These are phyloP conservation scores for Pemphigus obesinymphae DNA, from an alignment of 1,140 invertebrate genomes.

Conservation along the genomic window DNA sequence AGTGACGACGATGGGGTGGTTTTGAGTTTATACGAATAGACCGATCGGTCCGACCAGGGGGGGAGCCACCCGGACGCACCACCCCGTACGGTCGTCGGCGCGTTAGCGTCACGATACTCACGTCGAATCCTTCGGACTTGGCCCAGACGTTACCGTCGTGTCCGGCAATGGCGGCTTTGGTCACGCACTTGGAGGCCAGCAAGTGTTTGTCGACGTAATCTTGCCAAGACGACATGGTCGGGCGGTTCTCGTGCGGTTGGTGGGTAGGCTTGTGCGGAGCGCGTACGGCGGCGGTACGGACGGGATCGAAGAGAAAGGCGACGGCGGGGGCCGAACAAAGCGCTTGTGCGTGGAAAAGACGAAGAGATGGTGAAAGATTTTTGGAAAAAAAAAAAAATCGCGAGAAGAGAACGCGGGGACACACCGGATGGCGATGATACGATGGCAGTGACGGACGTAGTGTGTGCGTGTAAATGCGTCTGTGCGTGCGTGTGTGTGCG, in stretches of 20 bases:
- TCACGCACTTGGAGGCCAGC: conserved; percentile 85
- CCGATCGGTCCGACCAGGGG: too few species aligned
- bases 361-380: too few species aligned
- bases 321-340: too few species aligned
- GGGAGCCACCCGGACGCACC: too few species aligned
- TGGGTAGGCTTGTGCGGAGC: neutral
- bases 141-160: conserved; percentile 93
- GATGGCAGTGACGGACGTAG: neutral
- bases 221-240: conserved; percentile 82
- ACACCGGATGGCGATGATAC: too few species aligned
- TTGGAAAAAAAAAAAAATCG: too few species aligned
- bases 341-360: too few species aligned
- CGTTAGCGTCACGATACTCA: conserved; percentile 58
- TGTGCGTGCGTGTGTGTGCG: neutral
- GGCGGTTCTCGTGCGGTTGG: neutral
- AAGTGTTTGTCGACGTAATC: conserved; percentile 97
- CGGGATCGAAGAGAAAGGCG: neutral
- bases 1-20: too few species aligned
- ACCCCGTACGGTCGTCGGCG: too few species aligned
- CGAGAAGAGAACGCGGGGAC: too few species aligned
- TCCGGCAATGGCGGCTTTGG: conserved; percentile 88
- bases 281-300: neutral
- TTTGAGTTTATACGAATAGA: too few species aligned
- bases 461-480: neutral
- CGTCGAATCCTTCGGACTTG: conserved; percentile 86